These are phyloP conservation scores for Colius striatus DNA, from an alignment of 2,113 vertebrate genomes.

Conservation along the genomic window DNA sequence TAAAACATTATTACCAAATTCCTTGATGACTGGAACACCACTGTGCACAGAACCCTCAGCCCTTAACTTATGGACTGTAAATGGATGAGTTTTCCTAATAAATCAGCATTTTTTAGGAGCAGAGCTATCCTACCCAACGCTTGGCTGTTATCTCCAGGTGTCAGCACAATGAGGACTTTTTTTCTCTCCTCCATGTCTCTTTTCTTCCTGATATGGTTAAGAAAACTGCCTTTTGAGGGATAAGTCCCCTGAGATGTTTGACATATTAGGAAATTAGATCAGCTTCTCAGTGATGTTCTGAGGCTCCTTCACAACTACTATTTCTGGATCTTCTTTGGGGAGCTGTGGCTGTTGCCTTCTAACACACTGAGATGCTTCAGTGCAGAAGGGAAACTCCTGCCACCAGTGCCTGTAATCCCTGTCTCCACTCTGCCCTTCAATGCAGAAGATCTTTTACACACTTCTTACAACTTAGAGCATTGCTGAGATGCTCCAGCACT, in stretches of 20 bases:
- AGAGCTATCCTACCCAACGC: neutral
- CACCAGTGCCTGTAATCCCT: neutral
- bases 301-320: neutral
- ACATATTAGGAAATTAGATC: neutral
- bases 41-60: neutral
- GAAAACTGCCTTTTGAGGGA: neutral
- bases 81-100: slow-evolving; percentile 51
- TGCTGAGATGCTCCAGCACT: neutral
- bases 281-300: neutral
- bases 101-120: slow-evolving; percentile 59
- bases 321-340: neutral
- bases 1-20: slow-evolving; percentile 57
- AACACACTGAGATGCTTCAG: neutral
- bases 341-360: neutral
- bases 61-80: slow-evolving; percentile 61
- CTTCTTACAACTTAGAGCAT: neutral
- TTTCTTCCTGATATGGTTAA: neutral
- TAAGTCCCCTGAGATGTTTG: neutral
- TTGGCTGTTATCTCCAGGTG: neutral
- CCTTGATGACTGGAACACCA: slow-evolving; percentile 40
- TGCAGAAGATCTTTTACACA: neutral
- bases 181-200: neutral
- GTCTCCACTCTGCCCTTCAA: neutral
- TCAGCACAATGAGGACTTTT: neutral
- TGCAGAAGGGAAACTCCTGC: neutral